Evolutionary conservation across 2,797 vertebrate genomes (phyloP).

Genomic region (Sardinella longiceps): DNA sequence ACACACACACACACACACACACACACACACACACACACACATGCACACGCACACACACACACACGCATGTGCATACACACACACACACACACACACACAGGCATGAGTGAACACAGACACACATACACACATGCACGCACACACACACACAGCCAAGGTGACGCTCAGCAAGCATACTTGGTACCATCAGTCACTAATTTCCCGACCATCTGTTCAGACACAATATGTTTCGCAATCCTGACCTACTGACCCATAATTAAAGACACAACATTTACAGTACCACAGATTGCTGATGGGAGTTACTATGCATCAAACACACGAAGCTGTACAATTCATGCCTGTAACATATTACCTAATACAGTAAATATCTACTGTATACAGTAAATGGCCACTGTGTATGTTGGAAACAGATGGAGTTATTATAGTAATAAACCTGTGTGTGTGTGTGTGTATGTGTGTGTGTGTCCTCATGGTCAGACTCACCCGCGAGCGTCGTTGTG

Average conservation of each 20-base stretch:
- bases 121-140: not conserved
- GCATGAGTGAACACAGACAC: not conserved
- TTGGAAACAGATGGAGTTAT: no score
- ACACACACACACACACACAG: not conserved
- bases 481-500: conserved; percentile 94
- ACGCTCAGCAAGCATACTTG: not conserved
- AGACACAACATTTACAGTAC: not conserved
- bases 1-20: conserved; percentile 19
- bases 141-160: not conserved
- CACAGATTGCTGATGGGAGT: not conserved
- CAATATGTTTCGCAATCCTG: not conserved
- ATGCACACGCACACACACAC: conserved; percentile 4
- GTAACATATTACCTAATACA: no score
- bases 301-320: not conserved
- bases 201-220: not conserved
- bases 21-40: not conserved
- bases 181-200: not conserved
- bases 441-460: not conserved
- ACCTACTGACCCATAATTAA: not conserved
- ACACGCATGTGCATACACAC: not conserved
- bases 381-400: no score
- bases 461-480: conserved; percentile 20
- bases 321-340: no score
- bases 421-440: not conserved
- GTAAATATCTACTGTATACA: no score